Percentiles rank a stretch among this genome's conserved stretches.
Conservation (phyloP, 1,140 invertebrate genomes). For the Papilio xuthus region DNA sequence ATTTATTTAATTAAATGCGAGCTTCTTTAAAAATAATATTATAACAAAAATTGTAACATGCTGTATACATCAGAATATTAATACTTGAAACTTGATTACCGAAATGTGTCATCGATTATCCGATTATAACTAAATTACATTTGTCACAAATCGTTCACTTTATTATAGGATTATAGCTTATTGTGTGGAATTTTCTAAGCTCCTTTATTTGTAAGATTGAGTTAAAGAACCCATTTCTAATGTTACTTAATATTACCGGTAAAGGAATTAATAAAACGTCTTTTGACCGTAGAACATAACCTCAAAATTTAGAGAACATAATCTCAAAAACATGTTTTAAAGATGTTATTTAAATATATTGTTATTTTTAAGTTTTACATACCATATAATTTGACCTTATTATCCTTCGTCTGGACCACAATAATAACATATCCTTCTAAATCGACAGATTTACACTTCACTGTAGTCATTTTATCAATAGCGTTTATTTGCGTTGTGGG, state of each 20-base stretch:
- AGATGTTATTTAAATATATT: background rate
- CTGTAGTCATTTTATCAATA: conserved; percentile 79
- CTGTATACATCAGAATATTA: background rate
- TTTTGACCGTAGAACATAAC: background rate
- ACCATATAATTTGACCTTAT: conserved; percentile 97
- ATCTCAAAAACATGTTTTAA: background rate
- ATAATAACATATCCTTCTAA: conserved; percentile 98
- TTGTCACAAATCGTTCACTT: background rate
- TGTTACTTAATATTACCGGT: background rate
- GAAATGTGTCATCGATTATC: background rate
- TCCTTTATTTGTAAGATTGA: background rate
- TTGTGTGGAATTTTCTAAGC: background rate
- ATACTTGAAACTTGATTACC: background rate
- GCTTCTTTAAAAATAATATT: background rate
- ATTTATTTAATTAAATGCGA: background rate
- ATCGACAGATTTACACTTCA: conserved; percentile 87
- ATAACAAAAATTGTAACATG: background rate
- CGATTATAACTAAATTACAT: background rate
- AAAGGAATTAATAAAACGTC: background rate
- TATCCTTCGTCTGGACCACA: conserved; percentile 95
- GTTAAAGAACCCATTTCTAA: background rate
- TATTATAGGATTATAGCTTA: background rate
- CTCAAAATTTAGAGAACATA: background rate
- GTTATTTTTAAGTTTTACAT: conserved; percentile 71
- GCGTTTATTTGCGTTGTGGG: conserved; percentile 75